A percentile compares a stretch with the other conserved stretches of the same genome.
phyloP scores from a whole-genome alignment of 2,113 vertebrate species.

The Coryphaenoides rupestris region DNA sequence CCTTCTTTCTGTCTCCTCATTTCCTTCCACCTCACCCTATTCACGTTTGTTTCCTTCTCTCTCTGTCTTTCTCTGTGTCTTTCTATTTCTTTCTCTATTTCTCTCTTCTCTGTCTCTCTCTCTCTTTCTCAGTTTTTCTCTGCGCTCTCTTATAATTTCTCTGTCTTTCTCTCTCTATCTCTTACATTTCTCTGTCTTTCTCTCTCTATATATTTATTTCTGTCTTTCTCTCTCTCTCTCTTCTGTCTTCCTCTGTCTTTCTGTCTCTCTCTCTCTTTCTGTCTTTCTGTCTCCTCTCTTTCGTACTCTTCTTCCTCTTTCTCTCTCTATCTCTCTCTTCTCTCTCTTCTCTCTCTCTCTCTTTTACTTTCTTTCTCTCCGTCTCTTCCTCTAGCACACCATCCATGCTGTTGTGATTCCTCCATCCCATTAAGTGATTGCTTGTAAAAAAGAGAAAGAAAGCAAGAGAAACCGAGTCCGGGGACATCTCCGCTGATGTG shows the following conservation, averaged over 20 bases:
- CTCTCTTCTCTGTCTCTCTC: no score
- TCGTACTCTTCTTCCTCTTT: no score
- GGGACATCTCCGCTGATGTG: conserved; percentile 79
- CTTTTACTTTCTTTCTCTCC: conserved; percentile 36
- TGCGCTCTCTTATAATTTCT: conserved; percentile 36
- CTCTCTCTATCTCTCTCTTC: no score
- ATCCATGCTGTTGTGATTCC: conserved; percentile 89
- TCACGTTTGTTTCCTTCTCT: conserved; percentile 43
- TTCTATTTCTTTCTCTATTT: no score
- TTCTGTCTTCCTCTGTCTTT: conserved; percentile 42
- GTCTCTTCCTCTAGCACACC: conserved; percentile 76
- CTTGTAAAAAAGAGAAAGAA: conserved; percentile 68
- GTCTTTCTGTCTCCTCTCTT: no score
- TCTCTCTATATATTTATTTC: conserved; percentile 25
- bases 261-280: background rate
- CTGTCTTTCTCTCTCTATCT: conserved; percentile 46
- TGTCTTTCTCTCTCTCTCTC: background rate
- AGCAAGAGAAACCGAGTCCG: conserved; percentile 77
- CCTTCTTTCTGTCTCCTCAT: background rate
- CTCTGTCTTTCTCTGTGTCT: background rate
- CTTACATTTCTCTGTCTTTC: conserved; percentile 30
- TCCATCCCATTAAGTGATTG: conserved; percentile 93
- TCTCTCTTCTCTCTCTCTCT: no score
- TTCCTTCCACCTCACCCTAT: background rate
- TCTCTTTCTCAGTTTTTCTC: conserved; percentile 22